A percentile compares a stretch with the other conserved stretches of the same genome.
These are phyloP conservation scores for Schizopygopsis pylzovi DNA, from an alignment of 2,797 vertebrate species.

Conservation along the genomic window DNA sequence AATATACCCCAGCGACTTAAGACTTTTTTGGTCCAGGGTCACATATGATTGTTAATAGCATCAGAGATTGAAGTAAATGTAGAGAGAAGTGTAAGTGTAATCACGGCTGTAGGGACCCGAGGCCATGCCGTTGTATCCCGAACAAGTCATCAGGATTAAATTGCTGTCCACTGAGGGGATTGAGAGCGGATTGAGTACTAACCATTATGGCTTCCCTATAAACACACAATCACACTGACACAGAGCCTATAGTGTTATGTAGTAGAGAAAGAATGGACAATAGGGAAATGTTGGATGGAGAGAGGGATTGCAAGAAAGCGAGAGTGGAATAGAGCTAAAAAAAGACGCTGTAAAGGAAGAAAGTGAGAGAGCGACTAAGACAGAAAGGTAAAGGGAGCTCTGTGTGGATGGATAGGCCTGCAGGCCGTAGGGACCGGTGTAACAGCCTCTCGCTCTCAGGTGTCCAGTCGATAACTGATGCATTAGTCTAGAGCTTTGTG, in stretches of 20 bases:
- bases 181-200: conserved; percentile 67
- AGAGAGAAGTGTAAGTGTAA: conserved; percentile 31
- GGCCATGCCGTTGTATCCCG: conserved; percentile 51
- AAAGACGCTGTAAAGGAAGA: not conserved
- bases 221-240: conserved; percentile 48
- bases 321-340: conserved; percentile 23
- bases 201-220: conserved; percentile 66
- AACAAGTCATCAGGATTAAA: conserved; percentile 71
- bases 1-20: too few relatives aligned
- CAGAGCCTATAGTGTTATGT: conserved; percentile 56
- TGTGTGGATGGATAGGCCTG: conserved; percentile 71
- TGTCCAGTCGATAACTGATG: conserved; percentile 87
- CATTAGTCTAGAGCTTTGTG: conserved; percentile 80
- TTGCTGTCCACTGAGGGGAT: conserved; percentile 70
- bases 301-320: conserved; percentile 1
- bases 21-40: too few relatives aligned
- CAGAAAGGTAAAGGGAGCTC: conserved; percentile 36
- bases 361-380: conserved; percentile 37
- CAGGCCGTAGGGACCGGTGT: conserved; percentile 71
- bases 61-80: conserved; percentile 6
- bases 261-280: conserved; percentile 29
- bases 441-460: conserved; percentile 77
- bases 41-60: not conserved
- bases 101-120: conserved; percentile 21
- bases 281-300: conserved; percentile 5